These are phyloP conservation scores for Blennius ocellaris DNA, from an alignment of 2,113 vertebrate species.

Conservation along the genomic window DNA sequence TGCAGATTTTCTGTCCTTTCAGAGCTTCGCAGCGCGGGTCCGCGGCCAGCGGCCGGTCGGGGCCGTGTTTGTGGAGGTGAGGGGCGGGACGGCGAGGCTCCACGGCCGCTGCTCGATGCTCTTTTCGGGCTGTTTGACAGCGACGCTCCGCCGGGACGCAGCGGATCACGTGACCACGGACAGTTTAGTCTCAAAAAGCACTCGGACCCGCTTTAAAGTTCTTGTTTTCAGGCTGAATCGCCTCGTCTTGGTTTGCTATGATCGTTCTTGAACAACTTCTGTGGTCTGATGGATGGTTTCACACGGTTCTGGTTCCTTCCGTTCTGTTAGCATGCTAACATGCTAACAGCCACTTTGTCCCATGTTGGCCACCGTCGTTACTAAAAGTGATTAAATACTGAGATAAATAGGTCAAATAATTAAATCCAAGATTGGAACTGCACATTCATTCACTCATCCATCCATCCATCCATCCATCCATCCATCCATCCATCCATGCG, in stretches of 20 bases:
- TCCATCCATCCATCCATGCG: too few species aligned
- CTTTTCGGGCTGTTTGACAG: background rate
- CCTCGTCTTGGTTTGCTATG: background rate
- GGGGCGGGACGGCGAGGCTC: background rate
- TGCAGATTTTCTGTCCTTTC: background rate
- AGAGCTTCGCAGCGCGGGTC: background rate
- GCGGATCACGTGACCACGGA: constrained; percentile 79
- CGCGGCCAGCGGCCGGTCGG: background rate
- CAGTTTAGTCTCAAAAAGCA: constrained; percentile 29
- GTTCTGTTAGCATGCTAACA: constrained; percentile 55
- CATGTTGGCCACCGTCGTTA: too few species aligned
- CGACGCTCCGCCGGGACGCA: constrained; percentile 33
- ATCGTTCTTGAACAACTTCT: background rate
- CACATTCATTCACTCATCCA: background rate
- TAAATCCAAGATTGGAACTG: background rate
- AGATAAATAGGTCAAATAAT: too few species aligned
- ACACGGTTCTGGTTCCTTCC: constrained; percentile 1
- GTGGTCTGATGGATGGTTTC: background rate
- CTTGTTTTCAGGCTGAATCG: too few species aligned
- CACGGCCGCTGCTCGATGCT: background rate
- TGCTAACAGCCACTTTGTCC: constrained; percentile 45
- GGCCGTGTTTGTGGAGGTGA: background rate
- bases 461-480: background rate
- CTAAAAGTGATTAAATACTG: background rate
- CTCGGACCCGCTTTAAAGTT: too few species aligned